Evolutionary conservation across 2,797 vertebrate species (phyloP).

Genomic region (Gobionotothen gibberifrons): DNA sequence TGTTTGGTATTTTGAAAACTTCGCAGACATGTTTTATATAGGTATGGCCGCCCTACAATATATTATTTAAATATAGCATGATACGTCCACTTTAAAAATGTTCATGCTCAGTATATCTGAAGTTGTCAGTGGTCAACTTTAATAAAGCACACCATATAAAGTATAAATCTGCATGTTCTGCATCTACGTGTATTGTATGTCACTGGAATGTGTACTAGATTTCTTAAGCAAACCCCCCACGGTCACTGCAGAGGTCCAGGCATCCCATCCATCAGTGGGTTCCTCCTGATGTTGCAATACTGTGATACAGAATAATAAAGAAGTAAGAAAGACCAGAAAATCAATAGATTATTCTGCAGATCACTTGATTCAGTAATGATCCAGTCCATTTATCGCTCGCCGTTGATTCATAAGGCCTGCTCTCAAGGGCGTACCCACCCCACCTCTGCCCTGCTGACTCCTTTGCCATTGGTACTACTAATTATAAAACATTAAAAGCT

Average conservation of each 20-base stretch:
- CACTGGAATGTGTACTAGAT: conserved; percentile 42
- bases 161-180: conserved; percentile 31
- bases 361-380: conserved; percentile 90
- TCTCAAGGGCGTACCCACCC: conserved; percentile 82
- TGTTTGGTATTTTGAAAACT: too few relatives aligned
- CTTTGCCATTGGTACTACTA: conserved; percentile 80
- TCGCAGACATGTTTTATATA: too few relatives aligned
- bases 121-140: conserved; percentile 16
- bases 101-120: too few relatives aligned
- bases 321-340: conserved; percentile 87
- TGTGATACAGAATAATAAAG: conserved; percentile 88
- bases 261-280: conserved; percentile 83
- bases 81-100: too few relatives aligned
- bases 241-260: conserved; percentile 71
- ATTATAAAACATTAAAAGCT: conserved; percentile 87
- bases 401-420: conserved; percentile 84
- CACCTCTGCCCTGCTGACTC: conserved; percentile 83
- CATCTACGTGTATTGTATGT: conserved; percentile 38
- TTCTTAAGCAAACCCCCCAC: conserved; percentile 55
- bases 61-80: too few relatives aligned
- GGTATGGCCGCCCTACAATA: too few relatives aligned
- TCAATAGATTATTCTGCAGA: conserved; percentile 91
- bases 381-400: conserved; percentile 86
- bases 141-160: conserved; percentile 32
- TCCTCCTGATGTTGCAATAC: conserved; percentile 89